A percentile compares a stretch with the other conserved stretches of the same genome.
Evolutionary conservation across 2,113 vertebrate species (phyloP).

Genomic region (Myrmecobius fasciatus): DNA sequence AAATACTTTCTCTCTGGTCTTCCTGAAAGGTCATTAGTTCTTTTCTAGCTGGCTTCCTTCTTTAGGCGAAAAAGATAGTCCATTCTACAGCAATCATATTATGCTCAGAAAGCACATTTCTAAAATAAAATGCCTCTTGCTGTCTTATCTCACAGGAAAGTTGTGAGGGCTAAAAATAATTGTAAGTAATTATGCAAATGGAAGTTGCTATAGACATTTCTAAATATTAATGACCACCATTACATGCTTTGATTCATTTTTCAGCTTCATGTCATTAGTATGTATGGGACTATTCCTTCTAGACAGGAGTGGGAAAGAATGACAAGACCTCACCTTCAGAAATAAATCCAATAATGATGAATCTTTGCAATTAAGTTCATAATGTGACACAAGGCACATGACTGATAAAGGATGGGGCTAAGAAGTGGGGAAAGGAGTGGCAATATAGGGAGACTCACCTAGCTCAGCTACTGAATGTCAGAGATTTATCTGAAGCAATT

Average conservation of each 20-base stretch:
- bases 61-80: neutral
- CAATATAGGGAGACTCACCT: neutral
- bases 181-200: constrained; percentile 46
- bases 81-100: neutral
- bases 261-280: constrained; percentile 16
- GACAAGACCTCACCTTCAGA: neutral
- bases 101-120: constrained; percentile 3
- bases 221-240: constrained; percentile 41
- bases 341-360: constrained; percentile 22
- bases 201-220: neutral
- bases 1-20: constrained; percentile 35
- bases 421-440: neutral
- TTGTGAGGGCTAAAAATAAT: constrained; percentile 35
- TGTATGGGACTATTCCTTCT: constrained; percentile 23
- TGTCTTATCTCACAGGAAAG: constrained; percentile 33
- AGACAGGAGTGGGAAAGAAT: constrained; percentile 22
- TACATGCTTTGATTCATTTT: constrained; percentile 35
- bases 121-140: constrained; percentile 18
- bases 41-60: neutral
- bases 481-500: constrained; percentile 10
- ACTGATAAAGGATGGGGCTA: constrained; percentile 23
- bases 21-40: constrained; percentile 23
- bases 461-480: constrained; percentile 1
- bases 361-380: neutral
- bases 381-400: constrained; percentile 3